Percentiles rank a stretch among this genome's conserved stretches.
Evolutionary conservation across 2,797 vertebrate genomes (phyloP).

Genomic region (Enteromius argenteus): DNA sequence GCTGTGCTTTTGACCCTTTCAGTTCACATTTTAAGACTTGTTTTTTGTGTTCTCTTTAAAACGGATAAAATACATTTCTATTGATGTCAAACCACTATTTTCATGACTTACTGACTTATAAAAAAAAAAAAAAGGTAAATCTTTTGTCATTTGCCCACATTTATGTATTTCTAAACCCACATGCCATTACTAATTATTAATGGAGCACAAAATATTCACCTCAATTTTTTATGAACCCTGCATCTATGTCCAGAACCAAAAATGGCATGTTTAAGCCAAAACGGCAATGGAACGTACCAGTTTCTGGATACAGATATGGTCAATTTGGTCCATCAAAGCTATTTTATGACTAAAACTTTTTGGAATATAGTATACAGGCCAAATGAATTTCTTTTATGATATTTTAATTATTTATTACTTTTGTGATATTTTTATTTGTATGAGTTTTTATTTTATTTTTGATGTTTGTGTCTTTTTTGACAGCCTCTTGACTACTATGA

Average conservation of each 20-base stretch:
- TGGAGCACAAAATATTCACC: background rate
- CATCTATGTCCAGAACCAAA: background rate
- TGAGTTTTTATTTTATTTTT: background rate
- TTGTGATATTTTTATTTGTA: too few species aligned
- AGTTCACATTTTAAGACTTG: background rate
- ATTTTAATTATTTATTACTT: too few species aligned
- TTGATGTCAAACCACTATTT: background rate
- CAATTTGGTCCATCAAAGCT: background rate
- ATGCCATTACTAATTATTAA: background rate
- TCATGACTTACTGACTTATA: background rate
- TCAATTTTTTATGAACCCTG: background rate
- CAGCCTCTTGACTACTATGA: background rate
- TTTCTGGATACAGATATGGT: background rate
- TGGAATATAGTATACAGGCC: background rate
- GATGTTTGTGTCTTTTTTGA: background rate
- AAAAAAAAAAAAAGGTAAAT: background rate
- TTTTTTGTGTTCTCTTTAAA: background rate
- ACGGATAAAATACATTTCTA: background rate
- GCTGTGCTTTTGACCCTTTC: constrained; percentile 23
- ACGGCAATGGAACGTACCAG: background rate
- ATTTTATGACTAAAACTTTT: background rate
- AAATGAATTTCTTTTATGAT: background rate
- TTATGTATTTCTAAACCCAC: background rate
- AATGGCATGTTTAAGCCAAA: background rate
- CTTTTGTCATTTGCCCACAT: background rate